Base-by-base conservation (phyloP, 1,140 invertebrate genomes). In the Hyles vespertilio region DNA sequence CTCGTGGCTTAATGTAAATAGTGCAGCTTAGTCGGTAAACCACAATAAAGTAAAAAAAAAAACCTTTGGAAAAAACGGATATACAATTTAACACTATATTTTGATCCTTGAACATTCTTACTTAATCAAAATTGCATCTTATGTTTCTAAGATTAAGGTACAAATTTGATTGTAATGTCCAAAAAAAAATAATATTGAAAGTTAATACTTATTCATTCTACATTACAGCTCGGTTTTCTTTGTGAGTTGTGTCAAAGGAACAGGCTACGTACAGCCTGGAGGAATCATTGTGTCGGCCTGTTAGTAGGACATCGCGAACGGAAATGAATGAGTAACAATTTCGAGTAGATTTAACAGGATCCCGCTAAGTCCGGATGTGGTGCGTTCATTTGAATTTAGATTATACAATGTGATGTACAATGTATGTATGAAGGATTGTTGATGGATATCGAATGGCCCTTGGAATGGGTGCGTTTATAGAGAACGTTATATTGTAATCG, bases 221-320 rank as follows among this genome's bases (percentile, higher is more conserved):
- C 34, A 34, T 51, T 51, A 51, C 8, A 34, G 50, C 34, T 6
- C 9, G 50, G 50, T 51, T 34, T 34, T 51, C 3, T n/a, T 34
- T 34, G 32, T 3, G 11, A 12, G 5, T 32, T 12, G 11, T 10
- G 22, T 32, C 22, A 32, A 51, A 67, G 22, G 22, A 22, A 22
- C 22, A 65, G 61, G 59, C 58, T 72, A 51, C 47, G 62, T 69
- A 61, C 66, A 64, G 56, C 22, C 12, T 32, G 58, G 60, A 74
- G 72, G 47, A 56, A 63, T 61, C 63, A 72, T 73, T 77, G 72
- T 79, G 55, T 51, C 48, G 45, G 47, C 33, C 58, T 69, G 68
- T 75, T 75, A 72, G 69, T 67, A 60, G 65, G 63, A 58, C 55
- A 32, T 56, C 33, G 69, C 10, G 66, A 73, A 72, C 71, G 75